Evolutionary conservation across 2,113 vertebrate species (phyloP).

Genomic region (Ploceus nigricollis): DNA sequence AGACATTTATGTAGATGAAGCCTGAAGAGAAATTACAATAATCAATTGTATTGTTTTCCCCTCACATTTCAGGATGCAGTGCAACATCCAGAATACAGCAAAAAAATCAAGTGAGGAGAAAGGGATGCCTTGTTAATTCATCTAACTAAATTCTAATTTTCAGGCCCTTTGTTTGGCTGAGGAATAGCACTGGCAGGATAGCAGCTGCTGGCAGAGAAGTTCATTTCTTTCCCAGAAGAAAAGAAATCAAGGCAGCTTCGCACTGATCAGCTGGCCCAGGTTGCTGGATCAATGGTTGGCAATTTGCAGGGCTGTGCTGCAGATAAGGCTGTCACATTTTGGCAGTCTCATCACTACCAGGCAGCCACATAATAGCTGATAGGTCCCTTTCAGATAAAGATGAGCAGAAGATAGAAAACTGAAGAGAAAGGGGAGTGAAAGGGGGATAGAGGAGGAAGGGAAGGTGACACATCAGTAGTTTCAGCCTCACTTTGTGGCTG

Average conservation of each 20-base stretch:
- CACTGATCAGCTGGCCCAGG: constrained; percentile 57
- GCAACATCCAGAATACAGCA: not conserved
- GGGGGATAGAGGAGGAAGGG: not conserved
- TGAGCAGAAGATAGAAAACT: constrained; percentile 37
- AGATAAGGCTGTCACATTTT: constrained; percentile 73
- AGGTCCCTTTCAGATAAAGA: constrained; percentile 53
- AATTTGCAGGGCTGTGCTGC: constrained; percentile 68
- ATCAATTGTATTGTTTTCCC: constrained; percentile 7
- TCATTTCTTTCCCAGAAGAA: constrained; percentile 61
- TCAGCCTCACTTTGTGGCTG: not conserved
- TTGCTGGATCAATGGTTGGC: constrained; percentile 67
- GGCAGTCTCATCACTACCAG: constrained; percentile 65
- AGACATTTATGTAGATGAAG: not conserved
- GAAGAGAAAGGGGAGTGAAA: constrained; percentile 24
- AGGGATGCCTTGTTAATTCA: constrained; percentile 32
- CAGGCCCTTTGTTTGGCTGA: constrained; percentile 26
- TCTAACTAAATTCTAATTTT: constrained; percentile 43
- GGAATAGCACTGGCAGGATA: constrained; percentile 32
- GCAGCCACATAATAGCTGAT: constrained; percentile 68
- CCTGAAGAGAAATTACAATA: not conserved
- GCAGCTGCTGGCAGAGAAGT: constrained; percentile 31
- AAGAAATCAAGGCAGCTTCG: constrained; percentile 61
- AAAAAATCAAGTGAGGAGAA: not conserved
- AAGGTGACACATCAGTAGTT: not conserved
- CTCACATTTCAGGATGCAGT: not conserved